These are phyloP conservation scores for Lepus timidus DNA, from an alignment of 2,113 vertebrate species.

Conservation along the genomic window DNA sequence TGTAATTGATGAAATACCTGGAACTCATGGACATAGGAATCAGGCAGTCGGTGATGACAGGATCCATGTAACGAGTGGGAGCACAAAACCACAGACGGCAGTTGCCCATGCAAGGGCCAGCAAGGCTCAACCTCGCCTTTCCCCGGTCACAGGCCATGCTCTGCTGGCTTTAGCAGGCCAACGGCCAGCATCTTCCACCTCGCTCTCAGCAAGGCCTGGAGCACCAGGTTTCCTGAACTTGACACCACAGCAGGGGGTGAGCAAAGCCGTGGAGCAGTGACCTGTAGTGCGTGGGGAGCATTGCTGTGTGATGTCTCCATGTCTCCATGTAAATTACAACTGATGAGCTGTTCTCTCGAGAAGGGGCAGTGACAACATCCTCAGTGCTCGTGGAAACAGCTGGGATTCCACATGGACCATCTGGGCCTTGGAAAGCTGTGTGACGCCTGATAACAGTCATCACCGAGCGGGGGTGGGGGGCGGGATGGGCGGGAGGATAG, in stretches of 20 bases:
- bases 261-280: fast-evolving
- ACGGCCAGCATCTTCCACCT: not conserved
- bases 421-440: not conserved
- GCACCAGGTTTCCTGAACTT: too few species aligned
- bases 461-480: constrained; percentile 26
- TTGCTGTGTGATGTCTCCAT: fast-evolving
- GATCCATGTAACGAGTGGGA: not conserved
- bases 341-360: not conserved
- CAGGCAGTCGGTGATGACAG: not conserved
- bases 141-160: not conserved
- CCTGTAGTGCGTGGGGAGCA: fast-evolving
- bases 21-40: not conserved
- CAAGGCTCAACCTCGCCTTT: fast-evolving
- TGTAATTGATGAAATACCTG: not conserved
- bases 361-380: not conserved
- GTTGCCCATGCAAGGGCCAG: not conserved
- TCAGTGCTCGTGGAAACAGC: not conserved
- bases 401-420: not conserved
- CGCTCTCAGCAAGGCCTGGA: not conserved
- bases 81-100: not conserved
- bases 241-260: fast-evolving
- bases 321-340: not conserved
- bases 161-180: fast-evolving
- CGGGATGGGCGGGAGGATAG: not conserved
- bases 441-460: not conserved